phyloP scores from a whole-genome alignment of 2,888 invertebrate genomes.

The Habroteleia sp. region DNA sequence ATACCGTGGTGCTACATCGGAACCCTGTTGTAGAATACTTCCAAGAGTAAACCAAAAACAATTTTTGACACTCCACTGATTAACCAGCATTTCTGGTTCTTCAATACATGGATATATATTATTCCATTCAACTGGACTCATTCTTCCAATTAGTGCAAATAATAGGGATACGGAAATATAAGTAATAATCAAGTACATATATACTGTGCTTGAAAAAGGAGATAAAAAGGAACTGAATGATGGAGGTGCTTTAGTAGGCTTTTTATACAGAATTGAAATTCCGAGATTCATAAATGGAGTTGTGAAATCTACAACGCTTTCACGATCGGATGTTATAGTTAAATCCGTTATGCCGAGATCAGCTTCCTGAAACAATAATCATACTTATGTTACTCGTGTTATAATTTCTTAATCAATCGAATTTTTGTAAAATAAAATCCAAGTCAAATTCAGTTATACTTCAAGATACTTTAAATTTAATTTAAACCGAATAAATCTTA shows the following conservation, averaged over 20 bases:
- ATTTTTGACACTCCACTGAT: constrained; percentile 91
- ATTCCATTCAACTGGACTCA: constrained; percentile 93
- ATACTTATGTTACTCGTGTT: no score
- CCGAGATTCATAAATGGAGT: constrained; percentile 97
- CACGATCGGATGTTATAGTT: constrained; percentile 92
- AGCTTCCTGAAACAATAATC: constrained; percentile 58
- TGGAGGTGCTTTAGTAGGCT: constrained; percentile 92
- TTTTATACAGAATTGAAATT: constrained; percentile 93
- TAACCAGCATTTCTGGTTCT: constrained; percentile 91
- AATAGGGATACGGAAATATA: constrained; percentile 90
- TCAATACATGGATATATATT: constrained; percentile 93
- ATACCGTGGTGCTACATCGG: constrained; percentile 92
- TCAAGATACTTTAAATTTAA: no score
- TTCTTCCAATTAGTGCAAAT: constrained; percentile 89
- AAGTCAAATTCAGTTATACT: no score
- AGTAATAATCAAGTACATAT: constrained; percentile 91
- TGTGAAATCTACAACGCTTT: constrained; percentile 95
- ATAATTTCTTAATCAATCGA: no score
- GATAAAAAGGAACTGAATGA: constrained; percentile 95
- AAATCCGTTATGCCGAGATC: constrained; percentile 96
- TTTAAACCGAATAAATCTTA: no score
- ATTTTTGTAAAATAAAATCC: no score
- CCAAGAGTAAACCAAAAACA: constrained; percentile 95
- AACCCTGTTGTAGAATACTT: constrained; percentile 91
- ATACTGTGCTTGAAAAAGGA: constrained; percentile 92